Percentiles rank a stretch among this genome's conserved stretches.
These are phyloP conservation scores for Ptiloglossa arizonensis DNA, from an alignment of 1,140 invertebrate genomes.

Conservation along the genomic window DNA sequence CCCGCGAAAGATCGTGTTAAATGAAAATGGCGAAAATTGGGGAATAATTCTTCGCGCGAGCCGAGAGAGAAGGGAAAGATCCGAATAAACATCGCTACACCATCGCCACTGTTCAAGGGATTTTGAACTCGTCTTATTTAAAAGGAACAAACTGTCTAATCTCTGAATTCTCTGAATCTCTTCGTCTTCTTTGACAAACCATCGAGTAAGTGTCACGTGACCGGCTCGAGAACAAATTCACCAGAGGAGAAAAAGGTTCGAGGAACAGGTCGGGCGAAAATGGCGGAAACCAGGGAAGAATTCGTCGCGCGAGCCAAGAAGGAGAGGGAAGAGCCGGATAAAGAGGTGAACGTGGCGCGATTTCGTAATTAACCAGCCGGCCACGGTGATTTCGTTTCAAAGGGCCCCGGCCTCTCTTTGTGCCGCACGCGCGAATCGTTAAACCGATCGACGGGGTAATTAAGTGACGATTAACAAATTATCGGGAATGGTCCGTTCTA, in stretches of 20 bases:
- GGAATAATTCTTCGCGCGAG: too few species aligned
- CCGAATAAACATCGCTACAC: too few species aligned
- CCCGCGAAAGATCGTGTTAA: too few species aligned
- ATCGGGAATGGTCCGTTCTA: slow-evolving; percentile 17
- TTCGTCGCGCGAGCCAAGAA: too few species aligned
- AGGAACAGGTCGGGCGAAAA: background rate
- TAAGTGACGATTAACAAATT: slow-evolving; percentile 50
- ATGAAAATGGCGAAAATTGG: too few species aligned
- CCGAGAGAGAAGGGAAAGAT: too few species aligned
- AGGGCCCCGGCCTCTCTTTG: background rate
- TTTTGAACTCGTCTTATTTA: too few species aligned
- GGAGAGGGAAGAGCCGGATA: background rate
- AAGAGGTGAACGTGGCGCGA: slow-evolving; percentile 26
- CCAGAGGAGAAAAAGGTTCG: background rate
- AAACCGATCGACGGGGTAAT: slow-evolving; percentile 40
- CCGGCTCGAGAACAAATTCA: too few species aligned
- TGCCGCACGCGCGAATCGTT: slow-evolving; percentile 27
- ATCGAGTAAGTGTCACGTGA: slow-evolving; percentile 30
- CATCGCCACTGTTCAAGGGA: too few species aligned
- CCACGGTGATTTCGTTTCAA: slow-evolving; percentile 4
- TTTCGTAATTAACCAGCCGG: slow-evolving; percentile 30
- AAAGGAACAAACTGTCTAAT: too few species aligned
- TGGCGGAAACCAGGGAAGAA: background rate
- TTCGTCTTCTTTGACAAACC: too few species aligned
- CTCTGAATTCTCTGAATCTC: too few species aligned